phyloP scores from a whole-genome alignment of 2,113 vertebrate genomes.

The Entomyzon cyanotis region DNA sequence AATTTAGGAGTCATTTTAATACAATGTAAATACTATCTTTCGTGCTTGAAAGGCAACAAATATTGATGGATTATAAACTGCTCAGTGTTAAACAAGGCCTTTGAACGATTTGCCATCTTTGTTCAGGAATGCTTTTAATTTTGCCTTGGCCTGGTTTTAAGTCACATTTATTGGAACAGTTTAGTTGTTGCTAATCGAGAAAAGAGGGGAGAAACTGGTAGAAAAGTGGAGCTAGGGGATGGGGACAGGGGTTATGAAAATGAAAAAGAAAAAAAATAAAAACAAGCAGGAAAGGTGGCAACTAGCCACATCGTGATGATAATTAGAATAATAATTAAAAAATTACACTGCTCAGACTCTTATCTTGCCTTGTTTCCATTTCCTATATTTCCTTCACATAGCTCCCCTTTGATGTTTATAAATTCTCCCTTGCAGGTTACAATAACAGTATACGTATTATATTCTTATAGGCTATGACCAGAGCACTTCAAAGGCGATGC shows the following conservation, averaged over 20 bases:
- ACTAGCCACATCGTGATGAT: not conserved
- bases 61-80: constrained; percentile 73
- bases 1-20: constrained; percentile 76
- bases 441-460: constrained; percentile 68
- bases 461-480: constrained; percentile 65
- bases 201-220: not conserved
- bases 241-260: not conserved
- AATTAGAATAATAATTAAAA: constrained; percentile 53
- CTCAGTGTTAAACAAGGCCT: constrained; percentile 67
- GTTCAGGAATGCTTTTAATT: constrained; percentile 70
- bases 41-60: constrained; percentile 69
- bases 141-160: constrained; percentile 53
- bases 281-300: constrained; percentile 9
- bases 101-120: constrained; percentile 69
- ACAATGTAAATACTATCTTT: constrained; percentile 77
- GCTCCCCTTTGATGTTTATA: constrained; percentile 68
- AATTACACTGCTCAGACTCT: constrained; percentile 12
- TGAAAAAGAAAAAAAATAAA: not conserved
- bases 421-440: constrained; percentile 69
- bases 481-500: constrained; percentile 73
- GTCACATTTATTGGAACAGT: constrained; percentile 55
- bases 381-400: constrained; percentile 59
- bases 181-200: constrained; percentile 30
- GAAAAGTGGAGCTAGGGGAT: not conserved
- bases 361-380: constrained; percentile 70